Conservation (phyloP, 2,797 vertebrate genomes). For the Rhodeus uyekii region DNA sequence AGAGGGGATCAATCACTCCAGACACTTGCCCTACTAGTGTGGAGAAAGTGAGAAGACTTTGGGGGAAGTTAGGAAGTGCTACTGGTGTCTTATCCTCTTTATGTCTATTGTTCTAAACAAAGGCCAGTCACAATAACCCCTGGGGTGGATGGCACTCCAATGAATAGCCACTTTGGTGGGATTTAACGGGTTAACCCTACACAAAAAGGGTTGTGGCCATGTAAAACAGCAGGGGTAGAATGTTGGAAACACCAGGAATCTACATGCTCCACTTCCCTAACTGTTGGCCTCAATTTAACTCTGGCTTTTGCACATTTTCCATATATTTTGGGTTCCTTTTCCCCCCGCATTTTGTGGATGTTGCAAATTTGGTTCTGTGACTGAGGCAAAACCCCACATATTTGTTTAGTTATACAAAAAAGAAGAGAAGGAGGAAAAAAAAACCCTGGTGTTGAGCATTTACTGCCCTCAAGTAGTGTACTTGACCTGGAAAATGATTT, state of each 20-base stretch:
- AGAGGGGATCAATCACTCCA: conserved; percentile 7
- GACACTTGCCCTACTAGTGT: conserved; percentile 17
- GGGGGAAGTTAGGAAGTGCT: conserved; percentile 51
- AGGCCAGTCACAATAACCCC: conserved; percentile 56
- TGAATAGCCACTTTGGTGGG: conserved; percentile 61
- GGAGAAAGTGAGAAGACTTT: conserved; percentile 43
- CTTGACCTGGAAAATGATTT: conserved; percentile 18
- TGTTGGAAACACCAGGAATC: conserved; percentile 45
- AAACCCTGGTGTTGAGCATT: not conserved
- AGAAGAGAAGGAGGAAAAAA: not conserved
- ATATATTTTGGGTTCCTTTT: not conserved
- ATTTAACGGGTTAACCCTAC: conserved; percentile 60
- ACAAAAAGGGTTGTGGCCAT: conserved; percentile 55
- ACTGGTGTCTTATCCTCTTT: conserved; percentile 58
- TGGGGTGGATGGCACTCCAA: conserved; percentile 55
- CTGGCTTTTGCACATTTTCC: conserved; percentile 37
- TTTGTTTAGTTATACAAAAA: not conserved
- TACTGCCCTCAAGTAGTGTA: not conserved
- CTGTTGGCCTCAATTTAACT: conserved; percentile 26
- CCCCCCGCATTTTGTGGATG: not conserved
- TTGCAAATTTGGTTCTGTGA: conserved; percentile 11
- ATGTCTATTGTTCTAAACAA: conserved; percentile 60
- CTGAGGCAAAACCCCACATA: not conserved
- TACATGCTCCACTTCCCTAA: conserved; percentile 32
- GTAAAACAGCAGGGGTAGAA: conserved; percentile 56